Conservation (phyloP, 2,888 invertebrate genomes). For the Dione vanillae region DNA sequence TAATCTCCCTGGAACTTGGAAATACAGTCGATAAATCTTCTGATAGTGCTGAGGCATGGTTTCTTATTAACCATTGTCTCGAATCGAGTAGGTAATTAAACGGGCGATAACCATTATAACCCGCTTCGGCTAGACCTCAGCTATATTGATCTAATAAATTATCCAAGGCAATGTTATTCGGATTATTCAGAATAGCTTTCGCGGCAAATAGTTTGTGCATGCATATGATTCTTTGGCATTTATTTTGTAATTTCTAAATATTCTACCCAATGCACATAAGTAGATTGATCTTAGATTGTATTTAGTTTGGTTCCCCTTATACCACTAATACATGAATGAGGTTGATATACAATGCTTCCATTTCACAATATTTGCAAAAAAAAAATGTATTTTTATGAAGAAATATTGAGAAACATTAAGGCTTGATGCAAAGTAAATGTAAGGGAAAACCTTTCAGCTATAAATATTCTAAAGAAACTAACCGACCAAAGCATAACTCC, state of each 20-base stretch:
- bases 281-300: neutral
- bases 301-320: neutral
- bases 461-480: constrained; percentile 30
- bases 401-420: no score
- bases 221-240: constrained; percentile 28
- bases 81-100: constrained; percentile 77
- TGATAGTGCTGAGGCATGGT: constrained; percentile 72
- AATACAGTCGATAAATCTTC: constrained; percentile 74
- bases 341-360: no score
- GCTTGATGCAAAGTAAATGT: neutral
- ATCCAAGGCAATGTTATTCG: constrained; percentile 61
- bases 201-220: constrained; percentile 50
- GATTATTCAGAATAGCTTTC: constrained; percentile 70
- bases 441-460: constrained; percentile 1
- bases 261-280: neutral
- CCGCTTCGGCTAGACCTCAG: constrained; percentile 66
- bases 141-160: constrained; percentile 82
- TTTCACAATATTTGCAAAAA: no score
- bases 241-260: neutral
- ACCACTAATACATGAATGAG: neutral
- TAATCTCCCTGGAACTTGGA: constrained; percentile 70
- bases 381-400: no score
- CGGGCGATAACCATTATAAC: constrained; percentile 76
- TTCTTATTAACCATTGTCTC: constrained; percentile 83
- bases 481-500: constrained; percentile 35